Conservation (phyloP, 2,797 vertebrate genomes). For the Bufotes viridis region DNA sequence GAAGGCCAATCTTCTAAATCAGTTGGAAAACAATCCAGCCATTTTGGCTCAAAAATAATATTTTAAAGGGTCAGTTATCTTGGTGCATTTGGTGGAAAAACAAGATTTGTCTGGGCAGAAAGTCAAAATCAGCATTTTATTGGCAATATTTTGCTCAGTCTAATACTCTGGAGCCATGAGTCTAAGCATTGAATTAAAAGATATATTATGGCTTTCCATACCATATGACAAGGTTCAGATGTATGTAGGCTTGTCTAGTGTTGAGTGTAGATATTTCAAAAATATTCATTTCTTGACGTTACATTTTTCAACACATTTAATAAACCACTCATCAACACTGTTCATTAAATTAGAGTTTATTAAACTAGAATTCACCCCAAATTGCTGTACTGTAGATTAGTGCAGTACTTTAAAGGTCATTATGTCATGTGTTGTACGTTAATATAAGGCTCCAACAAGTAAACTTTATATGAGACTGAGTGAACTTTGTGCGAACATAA, state of each 20-base stretch:
- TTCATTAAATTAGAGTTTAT: not conserved
- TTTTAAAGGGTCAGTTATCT: conserved; percentile 53
- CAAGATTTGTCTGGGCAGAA: conserved; percentile 63
- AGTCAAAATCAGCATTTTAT: conserved; percentile 64
- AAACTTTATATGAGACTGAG: not conserved
- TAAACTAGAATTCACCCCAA: not conserved
- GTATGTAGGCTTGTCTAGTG: conserved; percentile 58
- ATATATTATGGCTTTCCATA: conserved; percentile 57
- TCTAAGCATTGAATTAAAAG: conserved; percentile 59
- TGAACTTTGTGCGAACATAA: not conserved
- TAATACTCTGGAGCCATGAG: conserved; percentile 62
- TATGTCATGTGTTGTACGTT: not conserved
- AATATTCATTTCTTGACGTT: conserved; percentile 32
- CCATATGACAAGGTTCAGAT: conserved; percentile 37
- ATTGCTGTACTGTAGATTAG: not conserved
- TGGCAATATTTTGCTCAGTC: conserved; percentile 51
- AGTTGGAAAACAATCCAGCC: conserved; percentile 47
- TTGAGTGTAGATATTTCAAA: conserved; percentile 51
- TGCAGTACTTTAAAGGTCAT: not conserved
- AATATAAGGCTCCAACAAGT: not conserved
- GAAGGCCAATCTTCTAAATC: conserved; percentile 33
- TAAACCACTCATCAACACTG: not conserved
- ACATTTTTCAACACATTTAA: conserved; percentile 49
- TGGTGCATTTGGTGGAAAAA: conserved; percentile 52
- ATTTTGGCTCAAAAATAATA: conserved; percentile 56